Base-by-base conservation (phyloP, 2,113 vertebrate genomes). In the Haemorhous mexicanus region DNA sequence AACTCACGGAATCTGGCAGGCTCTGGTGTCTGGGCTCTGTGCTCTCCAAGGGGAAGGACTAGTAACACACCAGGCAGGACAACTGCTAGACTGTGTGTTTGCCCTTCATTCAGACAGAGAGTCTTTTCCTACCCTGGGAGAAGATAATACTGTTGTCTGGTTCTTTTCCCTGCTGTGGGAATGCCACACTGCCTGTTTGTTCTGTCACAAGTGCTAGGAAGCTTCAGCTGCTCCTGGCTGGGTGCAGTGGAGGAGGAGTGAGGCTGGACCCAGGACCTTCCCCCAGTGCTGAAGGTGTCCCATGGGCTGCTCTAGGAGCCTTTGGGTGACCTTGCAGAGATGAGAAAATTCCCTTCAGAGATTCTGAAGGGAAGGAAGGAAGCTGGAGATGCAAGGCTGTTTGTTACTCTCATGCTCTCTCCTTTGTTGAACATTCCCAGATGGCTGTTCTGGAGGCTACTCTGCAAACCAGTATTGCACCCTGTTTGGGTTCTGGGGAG, bases 161-260 rank as follows among this genome's bases (percentile, higher is more conserved):
- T 46, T 89, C 22, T 49, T 70, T 12, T 63, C 28, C 43, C 35
- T 1, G 2, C 56, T 63, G 0, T 4, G 24, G 56, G 33, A 41
- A 55, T 80, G 27, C 32, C 5, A 13, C 1, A 0, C 19, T 13
- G 50, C 16, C 59, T 6, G 3, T 16, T 44, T 10, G 33, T 6
- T 76, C 13, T 24, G 16, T 47, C 16, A 33, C 5, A 2, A n/a
- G 27, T 1, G 2, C 26, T 21, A 20, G 58, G 47, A 50, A 59
- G 17, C 55, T 63, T 59, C n/a, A 53, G 43, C 56, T 61, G 56
- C 22, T 35, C 15, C 73, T 49, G 28, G n/a, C 56, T 72, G 62
- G 41, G 49, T 68, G 70, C 47, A 70, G 61, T 18, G 44, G 30
- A 49, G 75, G 59, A 77, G 43, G 17, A 73, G 49, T 8, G 27